phyloP scores from a whole-genome alignment of 2,797 vertebrate species.

The Echeneis naucrates region DNA sequence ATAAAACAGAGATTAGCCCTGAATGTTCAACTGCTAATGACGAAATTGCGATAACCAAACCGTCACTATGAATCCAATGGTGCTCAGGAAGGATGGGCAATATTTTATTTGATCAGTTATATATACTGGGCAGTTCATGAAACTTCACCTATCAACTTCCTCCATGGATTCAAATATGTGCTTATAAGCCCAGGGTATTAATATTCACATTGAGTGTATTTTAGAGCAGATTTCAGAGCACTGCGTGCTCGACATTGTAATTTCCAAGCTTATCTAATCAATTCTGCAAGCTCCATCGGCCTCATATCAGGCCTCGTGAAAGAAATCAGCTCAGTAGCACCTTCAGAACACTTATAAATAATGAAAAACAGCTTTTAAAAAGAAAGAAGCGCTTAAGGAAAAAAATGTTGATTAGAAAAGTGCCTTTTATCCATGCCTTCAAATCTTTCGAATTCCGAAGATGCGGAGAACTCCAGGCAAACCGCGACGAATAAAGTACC shows the following conservation, averaged over 20 bases:
- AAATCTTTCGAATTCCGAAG: slow-evolving; percentile 82
- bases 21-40: slow-evolving; percentile 74
- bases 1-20: slow-evolving; percentile 75
- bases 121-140: slow-evolving; percentile 74
- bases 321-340: slow-evolving; percentile 95
- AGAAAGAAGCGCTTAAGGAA: slow-evolving; percentile 90
- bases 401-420: slow-evolving; percentile 90
- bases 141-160: slow-evolving; percentile 79
- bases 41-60: slow-evolving; percentile 76
- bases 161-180: slow-evolving; percentile 74
- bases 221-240: slow-evolving; percentile 79
- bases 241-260: slow-evolving; percentile 96
- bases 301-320: slow-evolving; percentile 92
- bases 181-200: slow-evolving; percentile 80
- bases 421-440: slow-evolving; percentile 91
- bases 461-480: slow-evolving; percentile 83
- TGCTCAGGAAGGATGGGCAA: slow-evolving; percentile 43
- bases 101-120: slow-evolving; percentile 77
- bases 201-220: slow-evolving; percentile 79
- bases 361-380: slow-evolving; percentile 97
- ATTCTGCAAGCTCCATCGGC: slow-evolving; percentile 96
- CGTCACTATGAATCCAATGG: slow-evolving; percentile 55
- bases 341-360: slow-evolving; percentile 99
- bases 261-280: slow-evolving; percentile 98
- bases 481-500: slow-evolving; percentile 72